Conservation (phyloP, 1,140 invertebrate genomes). For the Camponotus floridanus region DNA sequence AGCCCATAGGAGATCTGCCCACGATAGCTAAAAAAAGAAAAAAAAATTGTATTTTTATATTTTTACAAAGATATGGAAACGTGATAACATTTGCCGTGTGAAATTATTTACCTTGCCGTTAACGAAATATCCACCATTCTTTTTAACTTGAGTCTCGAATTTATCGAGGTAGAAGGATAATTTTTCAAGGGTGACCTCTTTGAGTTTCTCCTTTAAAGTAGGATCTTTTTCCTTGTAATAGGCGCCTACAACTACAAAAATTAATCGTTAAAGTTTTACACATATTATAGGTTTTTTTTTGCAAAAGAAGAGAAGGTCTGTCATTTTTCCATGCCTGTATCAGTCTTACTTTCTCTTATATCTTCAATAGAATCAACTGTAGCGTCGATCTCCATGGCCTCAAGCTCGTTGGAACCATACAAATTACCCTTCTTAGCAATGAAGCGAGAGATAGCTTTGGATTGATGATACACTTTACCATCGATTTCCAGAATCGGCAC, state of each 20-base stretch:
- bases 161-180: slow-evolving; percentile 39
- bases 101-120: slow-evolving; percentile 59
- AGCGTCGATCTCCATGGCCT: slow-evolving; percentile 88
- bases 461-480: slow-evolving; percentile 89
- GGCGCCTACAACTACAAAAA: slow-evolving; percentile 13
- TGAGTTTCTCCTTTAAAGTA: slow-evolving; percentile 40
- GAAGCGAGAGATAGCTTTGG: slow-evolving; percentile 89
- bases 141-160: slow-evolving; percentile 62
- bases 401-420: slow-evolving; percentile 88
- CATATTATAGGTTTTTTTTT: background rate
- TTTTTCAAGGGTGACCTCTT: background rate
- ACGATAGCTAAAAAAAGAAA: slow-evolving; percentile 51
- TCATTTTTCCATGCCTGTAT: background rate
- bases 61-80: background rate
- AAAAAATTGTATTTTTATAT: background rate
- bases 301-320: background rate
- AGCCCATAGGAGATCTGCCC: slow-evolving; percentile 56
- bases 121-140: slow-evolving; percentile 57
- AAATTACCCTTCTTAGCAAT: slow-evolving; percentile 89
- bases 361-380: slow-evolving; percentile 88
- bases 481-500: slow-evolving; percentile 91
- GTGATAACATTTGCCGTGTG: background rate
- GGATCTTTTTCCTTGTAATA: slow-evolving; percentile 58
- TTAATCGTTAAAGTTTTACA: background rate
- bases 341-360: slow-evolving; percentile 84